Base-by-base conservation (phyloP, 2,113 vertebrate species). In the Psammodynastes pulverulentus region DNA sequence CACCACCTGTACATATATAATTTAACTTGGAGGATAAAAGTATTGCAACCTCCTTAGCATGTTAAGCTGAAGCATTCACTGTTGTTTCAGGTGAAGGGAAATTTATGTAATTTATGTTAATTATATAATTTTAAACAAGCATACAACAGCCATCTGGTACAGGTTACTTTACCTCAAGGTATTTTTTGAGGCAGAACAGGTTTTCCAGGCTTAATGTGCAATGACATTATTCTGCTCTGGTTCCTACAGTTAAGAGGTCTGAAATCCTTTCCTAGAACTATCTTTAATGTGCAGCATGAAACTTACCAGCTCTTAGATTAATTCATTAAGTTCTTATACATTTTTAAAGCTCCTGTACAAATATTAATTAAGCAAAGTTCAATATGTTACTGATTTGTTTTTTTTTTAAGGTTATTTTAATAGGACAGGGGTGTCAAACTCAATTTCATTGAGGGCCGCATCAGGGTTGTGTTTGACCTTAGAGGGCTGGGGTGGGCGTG, bases 331-430 rank as follows among this genome's bases (percentile, higher is more conserved):
- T 12, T 62, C 48, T 88, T 52, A 43, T 3, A 53, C 88, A 92
- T 92, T 46, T 29, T 84, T 89, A 34, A 53, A 23, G 9, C 84
- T 53, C 89, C 87, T 56, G 9, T 84, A 89, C 21, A 39, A 84
- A 89, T 26, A 88, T 15, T 88, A 91, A 92, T 54, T n/a, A 86
- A 90, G 89, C 53, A 89, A 94, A 79, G 92, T 94, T 91, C 23
- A 87, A 5, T 39, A 8, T 12, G 9, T 89, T 94, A 56, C 9
- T 94, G 85, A 94, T 93, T 26, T 46, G n/a, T n/a, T n/a, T n/a
- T n/a, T n/a, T n/a, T n/a, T n/a, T n/a, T n/a, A n/a, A n/a, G n/a
- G 29, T 67, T 34, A 72, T 79, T 79, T 15, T 39, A 79, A 79
- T 43, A 79, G 34, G 3, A 3, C 9, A 49, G 2, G 48, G 12